phyloP scores from a whole-genome alignment of 2,797 vertebrate species.

The Mus caroli region DNA sequence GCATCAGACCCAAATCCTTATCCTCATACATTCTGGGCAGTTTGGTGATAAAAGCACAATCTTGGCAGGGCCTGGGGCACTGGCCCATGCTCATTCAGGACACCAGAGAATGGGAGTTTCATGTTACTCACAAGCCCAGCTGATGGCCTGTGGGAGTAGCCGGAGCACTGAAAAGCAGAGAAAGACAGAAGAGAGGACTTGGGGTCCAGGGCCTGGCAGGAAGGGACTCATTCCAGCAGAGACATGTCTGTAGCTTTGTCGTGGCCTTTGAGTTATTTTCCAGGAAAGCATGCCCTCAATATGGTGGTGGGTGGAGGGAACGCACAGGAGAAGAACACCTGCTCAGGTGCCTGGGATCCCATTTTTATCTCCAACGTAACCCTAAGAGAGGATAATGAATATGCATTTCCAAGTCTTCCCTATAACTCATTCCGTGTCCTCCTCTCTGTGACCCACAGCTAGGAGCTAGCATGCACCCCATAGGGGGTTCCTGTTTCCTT shows the following conservation, averaged over 20 bases:
- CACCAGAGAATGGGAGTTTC: neutral
- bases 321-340: rapidly evolving
- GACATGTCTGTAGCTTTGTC: neutral
- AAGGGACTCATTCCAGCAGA: neutral
- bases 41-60: neutral
- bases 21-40: neutral
- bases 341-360: neutral
- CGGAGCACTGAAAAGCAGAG: neutral
- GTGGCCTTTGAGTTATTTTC: neutral
- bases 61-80: neutral
- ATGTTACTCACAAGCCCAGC: neutral
- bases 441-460: neutral
- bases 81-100: neutral
- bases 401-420: neutral
- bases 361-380: neutral
- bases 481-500: neutral
- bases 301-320: rapidly evolving
- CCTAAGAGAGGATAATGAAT: neutral
- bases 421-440: neutral
- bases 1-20: neutral
- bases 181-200: neutral
- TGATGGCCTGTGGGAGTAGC: neutral
- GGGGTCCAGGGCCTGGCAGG: neutral
- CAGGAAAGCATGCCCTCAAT: neutral
- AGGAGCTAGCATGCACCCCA: neutral